Percentiles rank a stretch among this genome's conserved stretches.
phyloP scores from a whole-genome alignment of 2,797 vertebrate species.

The Knipowitschia caucasica region DNA sequence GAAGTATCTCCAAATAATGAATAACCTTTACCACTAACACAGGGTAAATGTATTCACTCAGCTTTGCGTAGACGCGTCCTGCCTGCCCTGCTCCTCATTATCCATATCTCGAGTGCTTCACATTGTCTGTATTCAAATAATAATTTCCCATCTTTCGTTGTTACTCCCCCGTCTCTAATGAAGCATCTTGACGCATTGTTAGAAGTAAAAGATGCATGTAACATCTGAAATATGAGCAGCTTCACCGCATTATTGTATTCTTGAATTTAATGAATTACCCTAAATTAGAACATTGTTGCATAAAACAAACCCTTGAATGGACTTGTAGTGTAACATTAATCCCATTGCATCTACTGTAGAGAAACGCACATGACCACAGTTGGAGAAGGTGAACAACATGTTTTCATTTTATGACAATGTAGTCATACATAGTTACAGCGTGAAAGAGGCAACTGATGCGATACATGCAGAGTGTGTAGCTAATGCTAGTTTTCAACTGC shows the following conservation, averaged over 20 bases:
- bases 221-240: background rate
- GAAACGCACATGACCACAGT: slow-evolving; percentile 3
- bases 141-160: slow-evolving; percentile 9
- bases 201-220: background rate
- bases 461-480: no score
- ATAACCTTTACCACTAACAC: slow-evolving; percentile 18
- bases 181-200: background rate
- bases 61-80: slow-evolving; percentile 31
- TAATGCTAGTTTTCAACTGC: no score
- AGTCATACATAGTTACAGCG: no score
- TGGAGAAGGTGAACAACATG: slow-evolving; percentile 1
- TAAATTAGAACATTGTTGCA: slow-evolving; percentile 12
- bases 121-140: slow-evolving; percentile 9
- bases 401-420: no score
- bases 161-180: slow-evolving; percentile 2
- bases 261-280: slow-evolving; percentile 7
- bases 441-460: no score
- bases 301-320: background rate
- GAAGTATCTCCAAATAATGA: slow-evolving; percentile 10
- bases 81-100: slow-evolving; percentile 14
- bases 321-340: slow-evolving; percentile 23
- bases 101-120: slow-evolving; percentile 20
- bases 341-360: slow-evolving; percentile 5
- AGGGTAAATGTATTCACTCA: slow-evolving; percentile 21
- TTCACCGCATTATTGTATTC: background rate